phyloP scores from a whole-genome alignment of 2,113 vertebrate genomes.

The Prunella himalayana region DNA sequence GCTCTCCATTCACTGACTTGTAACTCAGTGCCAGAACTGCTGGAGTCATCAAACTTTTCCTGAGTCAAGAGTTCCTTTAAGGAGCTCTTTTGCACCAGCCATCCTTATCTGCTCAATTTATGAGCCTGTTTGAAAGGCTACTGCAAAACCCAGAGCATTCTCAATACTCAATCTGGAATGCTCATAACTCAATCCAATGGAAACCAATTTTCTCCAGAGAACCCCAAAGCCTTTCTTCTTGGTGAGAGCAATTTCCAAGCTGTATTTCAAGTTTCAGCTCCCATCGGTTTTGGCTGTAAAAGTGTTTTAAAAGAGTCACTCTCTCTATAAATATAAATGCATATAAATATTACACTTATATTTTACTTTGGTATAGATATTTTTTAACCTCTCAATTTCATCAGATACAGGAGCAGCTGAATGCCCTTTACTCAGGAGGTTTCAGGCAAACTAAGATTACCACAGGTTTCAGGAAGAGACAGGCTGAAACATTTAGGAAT shows the following conservation, averaged over 20 bases:
- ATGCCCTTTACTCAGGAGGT: background rate
- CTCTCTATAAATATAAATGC: background rate
- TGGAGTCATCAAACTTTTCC: background rate
- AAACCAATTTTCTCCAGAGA: conserved; percentile 15
- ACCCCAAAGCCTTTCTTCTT: background rate
- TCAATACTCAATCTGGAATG: background rate
- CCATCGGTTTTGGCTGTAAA: background rate
- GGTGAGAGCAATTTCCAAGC: background rate
- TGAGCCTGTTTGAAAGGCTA: background rate
- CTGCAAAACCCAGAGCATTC: background rate
- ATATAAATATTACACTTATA: background rate
- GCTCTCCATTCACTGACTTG: background rate
- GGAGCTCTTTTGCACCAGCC: background rate
- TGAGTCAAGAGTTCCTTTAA: background rate
- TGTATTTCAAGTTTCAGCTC: background rate
- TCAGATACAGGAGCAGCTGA: background rate
- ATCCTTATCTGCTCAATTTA: conserved; percentile 2
- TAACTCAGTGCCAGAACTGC: background rate
- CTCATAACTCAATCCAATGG: background rate
- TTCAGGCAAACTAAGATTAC: background rate
- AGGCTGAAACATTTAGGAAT: background rate
- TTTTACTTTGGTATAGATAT: background rate
- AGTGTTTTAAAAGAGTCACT: background rate
- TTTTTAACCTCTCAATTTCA: background rate
- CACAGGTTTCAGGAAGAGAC: background rate